phyloP scores from a whole-genome alignment of 2,888 invertebrate species.

The Proisotoma minuta region DNA sequence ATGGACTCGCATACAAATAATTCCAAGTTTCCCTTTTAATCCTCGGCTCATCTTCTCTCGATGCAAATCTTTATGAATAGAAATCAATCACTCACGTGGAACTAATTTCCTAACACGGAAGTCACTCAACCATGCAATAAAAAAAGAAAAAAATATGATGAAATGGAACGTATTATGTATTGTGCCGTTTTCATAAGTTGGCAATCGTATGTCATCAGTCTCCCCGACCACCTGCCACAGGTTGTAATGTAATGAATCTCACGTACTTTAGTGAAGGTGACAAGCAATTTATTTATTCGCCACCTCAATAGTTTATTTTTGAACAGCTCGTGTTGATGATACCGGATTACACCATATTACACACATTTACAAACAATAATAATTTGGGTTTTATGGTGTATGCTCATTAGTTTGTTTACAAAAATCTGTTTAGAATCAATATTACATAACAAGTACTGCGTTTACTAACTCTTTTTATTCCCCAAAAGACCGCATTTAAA shows the following conservation, averaged over 20 bases:
- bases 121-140: background rate
- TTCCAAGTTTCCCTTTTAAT: background rate
- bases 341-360: too few relatives aligned
- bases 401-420: too few relatives aligned
- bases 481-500: too few relatives aligned
- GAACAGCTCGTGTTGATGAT: too few relatives aligned
- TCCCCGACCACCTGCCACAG: conserved; percentile 1
- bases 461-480: too few relatives aligned
- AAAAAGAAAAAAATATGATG: background rate
- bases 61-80: background rate
- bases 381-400: too few relatives aligned
- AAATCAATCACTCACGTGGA: conserved; percentile 6
- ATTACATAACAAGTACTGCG: too few relatives aligned
- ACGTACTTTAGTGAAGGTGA: conserved; percentile 4
- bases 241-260: conserved; percentile 8
- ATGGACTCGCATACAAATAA: background rate
- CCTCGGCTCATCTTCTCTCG: background rate
- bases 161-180: background rate
- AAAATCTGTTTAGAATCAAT: too few relatives aligned
- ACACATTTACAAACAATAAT: too few relatives aligned
- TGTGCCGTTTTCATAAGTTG: background rate
- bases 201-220: conserved; percentile 7
- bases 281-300: background rate
- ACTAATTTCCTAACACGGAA: conserved; percentile 8
- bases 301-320: background rate